A percentile compares a stretch with the other conserved stretches of the same genome.
Conservation (phyloP, 2,797 vertebrate genomes). For the Lacerta viridis region DNA sequence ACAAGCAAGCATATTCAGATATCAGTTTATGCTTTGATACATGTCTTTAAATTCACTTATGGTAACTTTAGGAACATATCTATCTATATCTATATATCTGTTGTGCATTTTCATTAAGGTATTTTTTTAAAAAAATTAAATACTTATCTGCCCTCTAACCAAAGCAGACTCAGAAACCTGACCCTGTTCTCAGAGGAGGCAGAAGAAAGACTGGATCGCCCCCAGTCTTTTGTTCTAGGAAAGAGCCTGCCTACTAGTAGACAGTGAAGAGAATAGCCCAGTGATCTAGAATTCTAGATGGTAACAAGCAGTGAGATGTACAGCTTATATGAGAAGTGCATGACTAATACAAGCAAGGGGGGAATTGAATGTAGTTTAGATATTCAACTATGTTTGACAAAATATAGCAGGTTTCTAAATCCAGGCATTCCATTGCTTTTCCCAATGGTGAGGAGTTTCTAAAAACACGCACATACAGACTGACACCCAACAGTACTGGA, state of each 20-base stretch:
- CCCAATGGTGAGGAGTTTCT: neutral
- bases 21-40: neutral
- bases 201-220: too few relatives aligned
- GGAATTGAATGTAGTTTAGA: neutral
- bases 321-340: neutral
- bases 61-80: neutral
- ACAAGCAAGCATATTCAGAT: neutral
- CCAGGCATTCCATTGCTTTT: neutral
- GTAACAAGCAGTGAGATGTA: neutral
- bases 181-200: neutral
- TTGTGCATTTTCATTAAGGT: neutral
- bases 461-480: neutral
- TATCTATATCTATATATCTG: too few relatives aligned
- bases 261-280: neutral
- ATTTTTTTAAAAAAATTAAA: too few relatives aligned
- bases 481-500: neutral
- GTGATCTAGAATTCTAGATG: neutral
- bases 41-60: neutral
- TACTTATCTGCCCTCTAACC: neutral
- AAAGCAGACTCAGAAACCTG: neutral
- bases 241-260: too few relatives aligned
- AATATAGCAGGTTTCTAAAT: neutral
- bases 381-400: neutral
- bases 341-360: neutral
- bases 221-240: neutral